Conservation (phyloP, 2,888 invertebrate species). For the Thymelicus sylvestris region DNA sequence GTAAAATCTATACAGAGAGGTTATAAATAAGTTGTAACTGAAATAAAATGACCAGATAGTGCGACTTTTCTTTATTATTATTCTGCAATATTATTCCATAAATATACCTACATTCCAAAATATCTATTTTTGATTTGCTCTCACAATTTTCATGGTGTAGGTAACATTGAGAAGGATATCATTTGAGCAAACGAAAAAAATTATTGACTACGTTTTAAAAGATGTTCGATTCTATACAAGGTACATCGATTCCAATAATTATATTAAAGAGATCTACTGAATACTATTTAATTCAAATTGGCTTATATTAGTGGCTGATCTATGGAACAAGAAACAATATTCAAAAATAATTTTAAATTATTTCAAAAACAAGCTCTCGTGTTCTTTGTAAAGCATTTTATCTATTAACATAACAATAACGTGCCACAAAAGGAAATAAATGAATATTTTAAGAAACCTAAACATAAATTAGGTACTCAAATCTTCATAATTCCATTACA, state of each 20-base stretch:
- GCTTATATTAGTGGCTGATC: constrained; percentile 32
- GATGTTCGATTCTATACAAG: constrained; percentile 39
- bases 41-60: constrained; percentile 63
- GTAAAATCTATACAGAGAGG: too few species aligned
- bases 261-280: constrained; percentile 47
- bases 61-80: constrained; percentile 75
- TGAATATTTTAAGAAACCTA: constrained; percentile 54
- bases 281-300: constrained; percentile 39
- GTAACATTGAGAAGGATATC: constrained; percentile 61
- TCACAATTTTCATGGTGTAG: constrained; percentile 58
- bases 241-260: constrained; percentile 44
- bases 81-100: constrained; percentile 63
- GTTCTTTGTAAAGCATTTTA: constrained; percentile 10
- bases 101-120: constrained; percentile 67
- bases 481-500: constrained; percentile 46
- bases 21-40: background rate
- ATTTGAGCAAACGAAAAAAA: constrained; percentile 67
- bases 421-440: constrained; percentile 48
- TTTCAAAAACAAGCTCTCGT: constrained; percentile 15
- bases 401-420: constrained; percentile 3
- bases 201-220: constrained; percentile 34
- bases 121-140: constrained; percentile 59
- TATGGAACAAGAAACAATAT: constrained; percentile 27
- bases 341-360: constrained; percentile 23
- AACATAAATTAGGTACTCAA: constrained; percentile 54